Conservation (phyloP, 1,140 invertebrate species). For the Paraescarpia echinospica region DNA sequence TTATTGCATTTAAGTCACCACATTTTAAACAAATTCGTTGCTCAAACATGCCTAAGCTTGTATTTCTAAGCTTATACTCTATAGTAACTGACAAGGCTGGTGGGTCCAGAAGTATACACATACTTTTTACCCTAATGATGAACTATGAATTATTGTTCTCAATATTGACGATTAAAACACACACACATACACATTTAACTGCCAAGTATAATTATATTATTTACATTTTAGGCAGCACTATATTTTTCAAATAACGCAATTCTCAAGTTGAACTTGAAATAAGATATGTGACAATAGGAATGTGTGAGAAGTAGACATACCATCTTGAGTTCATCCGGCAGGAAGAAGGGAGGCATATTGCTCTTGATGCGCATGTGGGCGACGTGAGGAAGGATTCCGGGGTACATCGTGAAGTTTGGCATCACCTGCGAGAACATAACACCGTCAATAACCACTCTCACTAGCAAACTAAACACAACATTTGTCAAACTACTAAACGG, state of each 20-base stretch:
- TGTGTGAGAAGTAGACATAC: conserved; percentile 35
- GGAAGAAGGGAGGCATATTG: conserved; percentile 67
- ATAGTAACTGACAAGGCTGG: too few relatives aligned
- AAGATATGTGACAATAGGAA: conserved; percentile 10
- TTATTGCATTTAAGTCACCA: too few relatives aligned
- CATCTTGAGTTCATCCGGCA: conserved; percentile 73
- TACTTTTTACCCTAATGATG: too few relatives aligned
- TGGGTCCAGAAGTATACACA: too few relatives aligned
- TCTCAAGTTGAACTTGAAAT: background rate
- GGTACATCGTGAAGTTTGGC: conserved; percentile 66
- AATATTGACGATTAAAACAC: too few relatives aligned
- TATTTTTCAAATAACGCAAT: background rate
- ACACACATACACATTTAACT: too few relatives aligned
- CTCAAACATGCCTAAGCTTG: too few relatives aligned
- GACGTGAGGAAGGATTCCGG: conserved; percentile 69
- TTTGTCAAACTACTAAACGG: background rate
- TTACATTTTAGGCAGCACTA: too few relatives aligned
- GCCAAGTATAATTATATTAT: background rate
- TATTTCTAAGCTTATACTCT: too few relatives aligned
- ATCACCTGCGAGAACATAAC: conserved; percentile 36
- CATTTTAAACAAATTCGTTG: too few relatives aligned
- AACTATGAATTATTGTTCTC: too few relatives aligned
- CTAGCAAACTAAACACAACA: conserved; percentile 9
- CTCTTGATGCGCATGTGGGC: conserved; percentile 58
- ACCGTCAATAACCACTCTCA: conserved; percentile 4